These are phyloP conservation scores for Aspidapion aeneum DNA, from an alignment of 2,888 invertebrate genomes.

Conservation along the genomic window DNA sequence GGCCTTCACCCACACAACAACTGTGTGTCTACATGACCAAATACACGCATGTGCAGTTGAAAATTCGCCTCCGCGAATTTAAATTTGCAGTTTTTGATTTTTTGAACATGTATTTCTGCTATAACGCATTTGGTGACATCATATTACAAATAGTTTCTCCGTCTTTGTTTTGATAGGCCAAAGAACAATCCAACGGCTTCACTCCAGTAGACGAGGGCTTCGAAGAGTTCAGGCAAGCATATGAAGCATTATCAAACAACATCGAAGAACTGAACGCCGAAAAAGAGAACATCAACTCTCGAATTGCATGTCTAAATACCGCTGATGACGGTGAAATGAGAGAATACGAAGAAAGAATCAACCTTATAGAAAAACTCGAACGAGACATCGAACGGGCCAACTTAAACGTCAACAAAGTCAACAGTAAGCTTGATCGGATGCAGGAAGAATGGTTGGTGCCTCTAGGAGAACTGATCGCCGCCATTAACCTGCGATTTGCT, in stretches of 20 bases:
- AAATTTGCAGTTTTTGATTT: too few relatives aligned
- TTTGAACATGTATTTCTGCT: too few relatives aligned
- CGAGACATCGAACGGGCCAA: conserved; percentile 49
- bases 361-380: conserved; percentile 52
- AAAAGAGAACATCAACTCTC: conserved; percentile 57
- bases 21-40: too few relatives aligned
- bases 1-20: too few relatives aligned
- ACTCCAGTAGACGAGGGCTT: conserved; percentile 57
- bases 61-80: too few relatives aligned
- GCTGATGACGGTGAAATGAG: conserved; percentile 56
- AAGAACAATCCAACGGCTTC: conserved; percentile 53
- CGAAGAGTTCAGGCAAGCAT: conserved; percentile 50
- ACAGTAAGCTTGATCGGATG: conserved; percentile 30
- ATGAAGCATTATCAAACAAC: conserved; percentile 53
- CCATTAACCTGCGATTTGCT: conserved; percentile 72
- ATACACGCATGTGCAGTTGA: too few relatives aligned
- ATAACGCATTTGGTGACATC: too few relatives aligned
- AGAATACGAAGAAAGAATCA: conserved; percentile 61
- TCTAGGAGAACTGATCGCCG: conserved; percentile 58
- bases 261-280: conserved; percentile 54
- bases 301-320: conserved; percentile 61
- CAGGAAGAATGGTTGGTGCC: conserved; percentile 62
- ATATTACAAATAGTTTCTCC: too few relatives aligned
- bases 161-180: too few relatives aligned
- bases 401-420: conserved; percentile 47